Percentiles rank a stretch among this genome's conserved stretches.
Evolutionary conservation across 2,113 vertebrate species (phyloP).

Genomic region (Taxidea taxus): DNA sequence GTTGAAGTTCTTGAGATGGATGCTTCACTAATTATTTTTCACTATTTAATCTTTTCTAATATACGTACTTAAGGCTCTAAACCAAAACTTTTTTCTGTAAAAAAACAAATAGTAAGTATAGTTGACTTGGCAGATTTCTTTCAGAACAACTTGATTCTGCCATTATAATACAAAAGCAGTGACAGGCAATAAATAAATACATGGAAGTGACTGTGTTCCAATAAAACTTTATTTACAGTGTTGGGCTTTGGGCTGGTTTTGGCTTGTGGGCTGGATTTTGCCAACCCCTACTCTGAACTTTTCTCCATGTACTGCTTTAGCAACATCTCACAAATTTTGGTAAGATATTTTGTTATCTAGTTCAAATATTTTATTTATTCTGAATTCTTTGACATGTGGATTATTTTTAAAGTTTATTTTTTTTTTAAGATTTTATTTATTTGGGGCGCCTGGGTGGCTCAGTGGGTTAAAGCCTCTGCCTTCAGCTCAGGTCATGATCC

Average conservation of each 20-base stretch:
- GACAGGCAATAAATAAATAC: neutral
- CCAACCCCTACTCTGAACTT: neutral
- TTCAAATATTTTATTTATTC: constrained; percentile 23
- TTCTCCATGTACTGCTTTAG: neutral
- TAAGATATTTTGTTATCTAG: neutral
- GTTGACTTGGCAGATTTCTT: neutral
- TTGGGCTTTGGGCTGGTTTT: neutral
- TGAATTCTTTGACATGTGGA: neutral
- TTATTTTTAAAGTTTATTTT: neutral
- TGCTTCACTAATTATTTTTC: neutral
- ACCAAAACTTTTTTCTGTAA: neutral
- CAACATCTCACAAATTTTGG: neutral
- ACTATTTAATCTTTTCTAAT: neutral
- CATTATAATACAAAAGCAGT: neutral
- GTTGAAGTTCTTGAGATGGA: neutral
- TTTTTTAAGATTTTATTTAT: too few species aligned
- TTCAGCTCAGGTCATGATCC: too few species aligned
- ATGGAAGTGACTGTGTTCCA: neutral
- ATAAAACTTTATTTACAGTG: neutral
- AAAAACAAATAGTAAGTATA: neutral
- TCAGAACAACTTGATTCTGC: neutral
- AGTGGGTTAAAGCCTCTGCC: too few species aligned
- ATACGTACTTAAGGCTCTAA: neutral
- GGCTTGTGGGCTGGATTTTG: neutral
- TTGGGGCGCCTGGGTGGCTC: too few species aligned